Base-by-base conservation (phyloP, 2,113 vertebrate genomes). In the Labeo catla region DNA sequence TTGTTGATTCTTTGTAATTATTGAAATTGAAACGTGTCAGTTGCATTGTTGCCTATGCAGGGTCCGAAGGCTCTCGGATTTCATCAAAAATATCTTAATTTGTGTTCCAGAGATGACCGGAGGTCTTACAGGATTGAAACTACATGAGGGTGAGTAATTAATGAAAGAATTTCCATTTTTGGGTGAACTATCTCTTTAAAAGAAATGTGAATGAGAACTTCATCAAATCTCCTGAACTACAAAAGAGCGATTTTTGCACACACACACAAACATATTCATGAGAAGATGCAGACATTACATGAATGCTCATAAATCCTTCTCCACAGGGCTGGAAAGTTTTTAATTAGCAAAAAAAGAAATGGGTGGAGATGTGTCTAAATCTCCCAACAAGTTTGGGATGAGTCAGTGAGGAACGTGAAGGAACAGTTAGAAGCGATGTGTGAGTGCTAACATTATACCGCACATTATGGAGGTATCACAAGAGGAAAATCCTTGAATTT, bases 401-500 rank as follows among this genome's bases (percentile, higher is more conserved):
- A 78, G 34, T 57, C 28, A 36, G 76, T n/a, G 28, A 36, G 54
- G 50, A 57, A 5, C 5, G 34, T 36, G 34, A 19, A 39, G 36
- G 9, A 74, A 13, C 43, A 21, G 34, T 59, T 59, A 59, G 34
- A 39, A 47, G 49, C 50, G 6, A 47, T 72, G 6, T 34, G 8
- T 50, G 79, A 23, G 21, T 63, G 59, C 0, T 45, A 15, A 68
- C 4, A 36, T 47, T 36, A 1, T 68, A 28, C 47, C 47, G 7
- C 63, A 66, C 36, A 63, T 49, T 49, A 36, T 8, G 10, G 80
- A 4, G 50, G 61, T 83, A 70, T 52, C 34, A 36, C 8, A 66
- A 16, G 43, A 68, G 63, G 16, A 15, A 83, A 50, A 82, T 61
- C n/a, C 23, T 65, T 81, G 59, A 61, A 65, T 65, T 82, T 82